Evolutionary conservation across 2,888 invertebrate species (phyloP).

Genomic region (Allophyes oxyacanthae): DNA sequence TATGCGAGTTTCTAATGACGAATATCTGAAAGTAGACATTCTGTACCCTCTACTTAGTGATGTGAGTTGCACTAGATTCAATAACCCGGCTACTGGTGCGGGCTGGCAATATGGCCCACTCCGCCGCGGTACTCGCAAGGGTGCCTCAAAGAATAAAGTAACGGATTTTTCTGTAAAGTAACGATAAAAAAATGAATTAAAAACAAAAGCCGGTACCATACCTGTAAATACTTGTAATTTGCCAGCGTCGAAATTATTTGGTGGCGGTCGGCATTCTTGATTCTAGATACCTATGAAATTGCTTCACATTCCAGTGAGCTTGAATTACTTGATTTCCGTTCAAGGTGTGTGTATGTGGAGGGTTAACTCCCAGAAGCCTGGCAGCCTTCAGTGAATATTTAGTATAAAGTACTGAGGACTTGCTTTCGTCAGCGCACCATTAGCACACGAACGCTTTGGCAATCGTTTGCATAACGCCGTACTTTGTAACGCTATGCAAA

Average conservation of each 20-base stretch:
- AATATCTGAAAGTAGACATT: no score
- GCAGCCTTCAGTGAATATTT: constrained; percentile 4
- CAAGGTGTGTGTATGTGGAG: no score
- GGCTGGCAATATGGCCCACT: constrained; percentile 1
- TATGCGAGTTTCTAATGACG: no score
- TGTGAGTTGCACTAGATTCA: constrained; percentile 6
- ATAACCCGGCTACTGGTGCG: constrained; percentile 19
- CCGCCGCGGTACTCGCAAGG: constrained; percentile 1
- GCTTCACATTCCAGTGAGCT: neutral
- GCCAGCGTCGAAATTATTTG: neutral
- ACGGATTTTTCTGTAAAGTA: no score
- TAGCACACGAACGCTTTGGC: constrained; percentile 8
- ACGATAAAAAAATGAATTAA: constrained; percentile 1
- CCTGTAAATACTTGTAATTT: neutral
- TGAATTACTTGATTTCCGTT: no score
- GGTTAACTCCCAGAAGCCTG: neutral
- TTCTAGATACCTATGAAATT: neutral
- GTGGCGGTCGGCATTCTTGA: neutral
- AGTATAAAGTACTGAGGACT: neutral
- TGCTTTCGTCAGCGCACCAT: constrained; percentile 5
- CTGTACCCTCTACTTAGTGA: neutral
- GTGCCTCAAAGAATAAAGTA: constrained; percentile 7
- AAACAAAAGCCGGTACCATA: neutral
- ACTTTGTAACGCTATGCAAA: constrained; percentile 12
- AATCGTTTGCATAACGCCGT: constrained; percentile 12